Evolutionary conservation across 2,888 invertebrate genomes (phyloP), one percentile per base, ranked within the genome.

Genomic region (Ochropacha duplaris): DNA sequence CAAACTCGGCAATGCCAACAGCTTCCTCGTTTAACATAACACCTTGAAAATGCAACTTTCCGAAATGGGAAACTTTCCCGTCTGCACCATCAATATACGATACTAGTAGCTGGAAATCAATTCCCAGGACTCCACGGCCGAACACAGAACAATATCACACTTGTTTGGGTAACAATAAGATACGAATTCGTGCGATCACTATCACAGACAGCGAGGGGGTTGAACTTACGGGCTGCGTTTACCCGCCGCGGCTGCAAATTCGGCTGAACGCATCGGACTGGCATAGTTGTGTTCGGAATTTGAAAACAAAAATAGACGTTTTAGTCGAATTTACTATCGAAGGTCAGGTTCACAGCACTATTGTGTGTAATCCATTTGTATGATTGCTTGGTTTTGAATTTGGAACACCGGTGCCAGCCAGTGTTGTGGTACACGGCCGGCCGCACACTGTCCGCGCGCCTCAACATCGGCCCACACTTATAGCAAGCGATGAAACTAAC

Each of bases 391-490:
- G 72, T 73, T 78, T 71, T 70, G 72, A 75, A 74, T 77, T 74
- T 72, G 72, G 66, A 76, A 73, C 77, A 74, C 69, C 83, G 81
- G 87, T 85, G 80, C 83, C 89, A 86, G 88, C 82, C 88, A 76
- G 88, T 85, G 84, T 81, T 81, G 79, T 81, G 83, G 83, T 82
- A 85, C 86, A 83, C 90, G 86, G 87, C 87, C 87, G 88, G 81
- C 81, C 87, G 89, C 83, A 81, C 82, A 92, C 91, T 91, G 91
- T 82, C 89, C 90, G 85, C 77, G 78, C 82, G 81, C 74, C 79
- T 72, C 74, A 65, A 62, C 73, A 72, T 66, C 81, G 67, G 72
- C 85, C 85, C 68, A 78, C 86, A 84, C 88, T 88, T 90, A 90
- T 89, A 90, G 80, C 81, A 74, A 68, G 65, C 74, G 69, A 76